These are phyloP conservation scores for Pammene fasciana DNA, from an alignment of 2,888 invertebrate genomes.

Conservation along the genomic window DNA sequence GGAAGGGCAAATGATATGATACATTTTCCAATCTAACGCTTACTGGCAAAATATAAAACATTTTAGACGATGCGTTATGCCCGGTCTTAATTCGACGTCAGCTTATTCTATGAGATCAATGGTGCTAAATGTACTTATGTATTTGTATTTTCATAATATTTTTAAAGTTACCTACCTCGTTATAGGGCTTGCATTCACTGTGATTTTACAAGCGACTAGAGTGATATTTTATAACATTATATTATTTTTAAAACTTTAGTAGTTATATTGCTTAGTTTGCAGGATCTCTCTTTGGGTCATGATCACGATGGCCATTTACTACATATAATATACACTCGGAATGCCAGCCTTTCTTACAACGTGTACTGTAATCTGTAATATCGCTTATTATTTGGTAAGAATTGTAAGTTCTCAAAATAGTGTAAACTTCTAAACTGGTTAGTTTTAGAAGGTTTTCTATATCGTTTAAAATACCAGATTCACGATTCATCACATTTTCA, in stretches of 20 bases:
- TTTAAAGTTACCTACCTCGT: too few species aligned
- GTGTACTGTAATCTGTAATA: neutral
- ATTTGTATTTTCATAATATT: neutral
- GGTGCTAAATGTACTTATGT: neutral
- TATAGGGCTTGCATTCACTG: neutral
- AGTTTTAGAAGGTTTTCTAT: too few species aligned
- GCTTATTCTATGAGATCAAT: slow-evolving; percentile 5
- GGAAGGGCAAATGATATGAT: neutral
- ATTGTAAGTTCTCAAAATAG: too few species aligned
- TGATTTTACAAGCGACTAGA: neutral
- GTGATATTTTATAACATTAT: neutral
- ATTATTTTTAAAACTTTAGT: neutral
- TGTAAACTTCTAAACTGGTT: too few species aligned
- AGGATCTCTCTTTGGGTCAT: neutral
- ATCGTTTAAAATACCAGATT: too few species aligned
- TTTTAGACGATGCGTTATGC: neutral
- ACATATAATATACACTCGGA: neutral
- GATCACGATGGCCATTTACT: neutral
- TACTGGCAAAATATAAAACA: neutral
- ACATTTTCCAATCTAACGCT: neutral
- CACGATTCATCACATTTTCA: too few species aligned
- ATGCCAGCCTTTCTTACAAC: neutral
- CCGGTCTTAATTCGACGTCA: neutral
- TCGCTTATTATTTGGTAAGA: neutral
- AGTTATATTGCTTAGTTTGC: neutral